Conservation (phyloP, 2,888 invertebrate species). For the Nycteola revayana region DNA sequence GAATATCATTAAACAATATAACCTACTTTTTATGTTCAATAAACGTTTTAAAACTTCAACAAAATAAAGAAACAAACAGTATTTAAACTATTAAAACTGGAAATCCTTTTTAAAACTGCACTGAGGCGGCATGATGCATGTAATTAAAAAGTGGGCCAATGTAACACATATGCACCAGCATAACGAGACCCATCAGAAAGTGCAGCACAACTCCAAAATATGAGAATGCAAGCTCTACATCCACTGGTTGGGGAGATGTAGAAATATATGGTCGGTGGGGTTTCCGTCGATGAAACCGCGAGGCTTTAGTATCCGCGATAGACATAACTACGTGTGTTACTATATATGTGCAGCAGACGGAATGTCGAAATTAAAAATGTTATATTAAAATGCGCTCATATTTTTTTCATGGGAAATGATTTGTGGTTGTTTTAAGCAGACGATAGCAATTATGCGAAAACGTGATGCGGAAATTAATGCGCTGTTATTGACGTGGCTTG, state of each 20-base stretch:
- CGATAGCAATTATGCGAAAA: constrained; percentile 15
- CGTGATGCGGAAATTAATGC: constrained; percentile 2
- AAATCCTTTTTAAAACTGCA: constrained; percentile 68
- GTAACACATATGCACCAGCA: constrained; percentile 38
- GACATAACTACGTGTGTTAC: constrained; percentile 47
- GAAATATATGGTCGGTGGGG: constrained; percentile 27
- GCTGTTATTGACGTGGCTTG: background rate
- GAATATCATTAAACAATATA: no score
- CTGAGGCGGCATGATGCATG: constrained; percentile 64
- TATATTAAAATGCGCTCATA: constrained; percentile 20
- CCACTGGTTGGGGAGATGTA: constrained; percentile 18
- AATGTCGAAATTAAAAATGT: constrained; percentile 30
- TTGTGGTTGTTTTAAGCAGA: constrained; percentile 7
- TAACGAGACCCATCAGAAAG: constrained; percentile 25
- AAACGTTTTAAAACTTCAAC: no score
- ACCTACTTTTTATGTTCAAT: no score
- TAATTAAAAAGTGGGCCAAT: constrained; percentile 73
- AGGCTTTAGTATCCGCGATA: constrained; percentile 54
- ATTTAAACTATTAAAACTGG: constrained; percentile 46
- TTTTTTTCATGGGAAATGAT: constrained; percentile 19
- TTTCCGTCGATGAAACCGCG: constrained; percentile 51
- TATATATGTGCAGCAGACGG: constrained; percentile 36
- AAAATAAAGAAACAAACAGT: constrained; percentile 20
- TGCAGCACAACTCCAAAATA: background rate
- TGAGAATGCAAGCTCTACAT: constrained; percentile 13